Evolutionary conservation across 2,888 invertebrate species (phyloP), one percentile per base, ranked within the genome.

Genomic region (Gymnocheta viridis): DNA sequence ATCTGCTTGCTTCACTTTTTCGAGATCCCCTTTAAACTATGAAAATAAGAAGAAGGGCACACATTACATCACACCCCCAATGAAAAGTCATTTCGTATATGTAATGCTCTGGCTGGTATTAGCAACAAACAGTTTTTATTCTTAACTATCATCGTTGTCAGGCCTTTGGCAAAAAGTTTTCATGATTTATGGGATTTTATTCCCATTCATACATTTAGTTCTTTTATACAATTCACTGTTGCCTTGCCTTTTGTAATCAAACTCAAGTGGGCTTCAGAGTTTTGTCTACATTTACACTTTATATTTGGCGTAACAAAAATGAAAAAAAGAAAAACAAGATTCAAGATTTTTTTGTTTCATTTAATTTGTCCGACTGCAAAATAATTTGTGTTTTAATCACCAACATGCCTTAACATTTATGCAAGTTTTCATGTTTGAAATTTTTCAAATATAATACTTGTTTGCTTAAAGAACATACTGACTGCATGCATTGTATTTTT

Each of bases 181-280:
- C 67, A 82, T 79, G 82, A 85, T 82, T 85, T 82, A 82, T 82
- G 82, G 72, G 58, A 73, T 70, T 69, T 77, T 81, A 81, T 81
- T 77, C 77, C 78, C 84, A 84, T 73, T 81, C 84, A 82, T 80
- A 54, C 56, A 47, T 76, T 67, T 67, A 62, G 35, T 77, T 69
- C 49, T 24, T 60, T 60, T 38, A 47, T 47, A 32, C 32, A 27
- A 17, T 70, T 32, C 32, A 41, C 22, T 41, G 32, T 24, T 66
- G 24, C 67, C 38, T 69, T 74, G 58, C 2, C 41, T 60, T 72
- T 77, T 82, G 77, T 67, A 62, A 84, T 74, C 60, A 84, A 67
- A 77, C 67, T 84, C 77, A 84, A 81, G 84, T 84, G 84, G 84
- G 81, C 69, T 70, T 56, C 62, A 69, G 38, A 72, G 47, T 83